These are phyloP conservation scores for Distichodus sexfasciatus DNA, from an alignment of 2,797 vertebrate genomes.

Conservation along the genomic window DNA sequence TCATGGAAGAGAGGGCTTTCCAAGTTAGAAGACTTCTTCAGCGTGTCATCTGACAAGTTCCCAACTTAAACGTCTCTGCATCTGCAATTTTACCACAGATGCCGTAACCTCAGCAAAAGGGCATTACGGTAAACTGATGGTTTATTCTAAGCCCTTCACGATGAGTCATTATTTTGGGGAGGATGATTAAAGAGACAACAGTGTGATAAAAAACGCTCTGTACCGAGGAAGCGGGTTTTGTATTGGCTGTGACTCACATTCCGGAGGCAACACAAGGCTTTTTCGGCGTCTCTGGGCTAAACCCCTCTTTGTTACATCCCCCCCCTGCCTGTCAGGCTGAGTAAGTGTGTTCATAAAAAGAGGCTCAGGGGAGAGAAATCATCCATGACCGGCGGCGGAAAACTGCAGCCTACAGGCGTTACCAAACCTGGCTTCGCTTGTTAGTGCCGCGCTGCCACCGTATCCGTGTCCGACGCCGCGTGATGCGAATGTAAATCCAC, in stretches of 20 bases:
- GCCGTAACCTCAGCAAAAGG: no score
- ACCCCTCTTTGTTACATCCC: background rate
- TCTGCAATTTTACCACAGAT: no score
- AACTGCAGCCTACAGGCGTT: constrained; percentile 1
- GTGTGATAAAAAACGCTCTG: background rate
- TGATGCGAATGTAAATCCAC: background rate
- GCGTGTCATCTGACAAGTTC: no score
- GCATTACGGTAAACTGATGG: background rate
- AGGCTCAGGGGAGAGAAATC: constrained; percentile 2
- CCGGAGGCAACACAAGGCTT: background rate
- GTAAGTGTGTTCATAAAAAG: constrained; percentile 21
- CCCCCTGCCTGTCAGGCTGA: constrained; percentile 7
- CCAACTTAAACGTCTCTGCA: no score
- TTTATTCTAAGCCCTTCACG: background rate
- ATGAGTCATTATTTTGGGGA: background rate
- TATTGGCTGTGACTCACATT: constrained; percentile 6
- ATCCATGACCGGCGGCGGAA: constrained; percentile 3
- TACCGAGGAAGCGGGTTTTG: background rate
- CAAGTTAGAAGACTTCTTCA: no score
- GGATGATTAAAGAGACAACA: background rate
- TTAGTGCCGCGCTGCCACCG: background rate
- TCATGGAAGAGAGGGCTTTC: no score
- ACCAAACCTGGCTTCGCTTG: background rate
- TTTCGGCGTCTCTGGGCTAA: background rate
- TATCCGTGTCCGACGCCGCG: background rate